phyloP scores from a whole-genome alignment of 2,888 invertebrate species.

The Galerucella pusilla region DNA sequence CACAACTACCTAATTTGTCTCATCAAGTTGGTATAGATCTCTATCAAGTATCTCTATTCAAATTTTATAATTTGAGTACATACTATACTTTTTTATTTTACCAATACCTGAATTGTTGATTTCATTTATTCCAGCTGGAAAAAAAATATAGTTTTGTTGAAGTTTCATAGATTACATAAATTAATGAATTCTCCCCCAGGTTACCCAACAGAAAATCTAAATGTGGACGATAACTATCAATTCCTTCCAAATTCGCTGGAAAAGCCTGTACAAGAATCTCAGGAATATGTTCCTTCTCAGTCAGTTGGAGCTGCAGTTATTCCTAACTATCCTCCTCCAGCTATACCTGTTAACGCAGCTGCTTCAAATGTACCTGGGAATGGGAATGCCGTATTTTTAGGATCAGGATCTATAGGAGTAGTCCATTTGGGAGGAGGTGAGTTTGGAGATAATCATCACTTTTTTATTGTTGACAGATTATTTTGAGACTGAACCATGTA shows the following conservation, averaged over 20 bases:
- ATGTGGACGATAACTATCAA: slow-evolving; percentile 3
- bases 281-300: slow-evolving; percentile 54
- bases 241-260: slow-evolving; percentile 52
- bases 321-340: slow-evolving; percentile 55
- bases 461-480: too few relatives aligned
- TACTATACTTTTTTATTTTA: too few relatives aligned
- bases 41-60: too few relatives aligned
- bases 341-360: slow-evolving; percentile 56
- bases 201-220: slow-evolving; percentile 18
- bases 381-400: slow-evolving; percentile 58
- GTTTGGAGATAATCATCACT: too few relatives aligned
- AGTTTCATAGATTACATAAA: too few relatives aligned
- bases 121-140: too few relatives aligned
- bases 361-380: slow-evolving; percentile 54
- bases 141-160: too few relatives aligned
- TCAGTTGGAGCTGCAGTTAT: slow-evolving; percentile 55
- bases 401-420: slow-evolving; percentile 62
- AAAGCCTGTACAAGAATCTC: slow-evolving; percentile 56
- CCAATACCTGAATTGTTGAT: too few relatives aligned
- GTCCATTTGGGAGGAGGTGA: slow-evolving; percentile 58
- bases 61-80: too few relatives aligned
- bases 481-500: too few relatives aligned
- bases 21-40: too few relatives aligned
- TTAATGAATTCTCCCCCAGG: not conserved
- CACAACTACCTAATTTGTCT: too few relatives aligned